Evolutionary conservation across 2,888 invertebrate genomes (phyloP).

Genomic region (Isotomurus palustris): DNA sequence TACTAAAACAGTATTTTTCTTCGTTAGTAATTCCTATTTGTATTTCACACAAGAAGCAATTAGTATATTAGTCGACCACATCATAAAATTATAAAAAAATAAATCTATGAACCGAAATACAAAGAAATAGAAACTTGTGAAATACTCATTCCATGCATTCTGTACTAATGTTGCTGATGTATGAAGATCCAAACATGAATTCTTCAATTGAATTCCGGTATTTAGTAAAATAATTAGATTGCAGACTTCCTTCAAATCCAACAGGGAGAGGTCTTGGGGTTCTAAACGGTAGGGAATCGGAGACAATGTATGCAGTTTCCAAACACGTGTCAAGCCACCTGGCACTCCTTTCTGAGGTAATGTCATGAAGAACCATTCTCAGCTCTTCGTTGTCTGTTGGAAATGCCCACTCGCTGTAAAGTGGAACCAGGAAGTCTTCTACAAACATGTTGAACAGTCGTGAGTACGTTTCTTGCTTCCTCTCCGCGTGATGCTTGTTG

Average conservation of each 20-base stretch:
- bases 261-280: constrained; percentile 21
- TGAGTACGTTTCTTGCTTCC: constrained; percentile 28
- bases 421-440: constrained; percentile 21
- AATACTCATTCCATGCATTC: too few species aligned
- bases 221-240: constrained; percentile 28
- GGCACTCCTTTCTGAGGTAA: constrained; percentile 1
- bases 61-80: too few species aligned
- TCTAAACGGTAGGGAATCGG: constrained; percentile 13
- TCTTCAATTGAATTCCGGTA: too few species aligned
- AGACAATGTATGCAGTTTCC: constrained; percentile 22
- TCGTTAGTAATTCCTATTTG: too few species aligned
- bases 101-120: too few species aligned
- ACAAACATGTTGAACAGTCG: constrained; percentile 22
- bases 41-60: too few species aligned
- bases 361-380: constrained; percentile 17
- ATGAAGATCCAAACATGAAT: too few species aligned
- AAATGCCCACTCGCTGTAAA: constrained; percentile 12
- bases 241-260: neutral
- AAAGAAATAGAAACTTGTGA: too few species aligned
- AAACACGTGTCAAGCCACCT: constrained; percentile 28
- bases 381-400: constrained; percentile 13
- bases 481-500: constrained; percentile 15
- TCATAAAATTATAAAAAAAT: too few species aligned
- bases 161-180: too few species aligned
- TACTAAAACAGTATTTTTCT: too few species aligned